Conservation (phyloP, 2,797 vertebrate species). For the Sarcophilus harrisii region DNA sequence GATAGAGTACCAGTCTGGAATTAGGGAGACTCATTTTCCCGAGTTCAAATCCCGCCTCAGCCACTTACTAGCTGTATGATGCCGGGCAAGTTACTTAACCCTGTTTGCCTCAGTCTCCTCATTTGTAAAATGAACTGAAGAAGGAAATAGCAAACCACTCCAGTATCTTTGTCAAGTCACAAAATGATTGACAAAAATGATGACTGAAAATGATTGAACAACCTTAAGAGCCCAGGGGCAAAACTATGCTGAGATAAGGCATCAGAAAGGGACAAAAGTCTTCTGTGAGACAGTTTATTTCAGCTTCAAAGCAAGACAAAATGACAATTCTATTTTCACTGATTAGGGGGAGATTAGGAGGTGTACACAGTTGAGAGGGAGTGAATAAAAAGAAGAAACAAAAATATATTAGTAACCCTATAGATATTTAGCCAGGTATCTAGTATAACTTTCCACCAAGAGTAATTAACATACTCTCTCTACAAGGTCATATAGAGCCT, state of each 20-base stretch:
- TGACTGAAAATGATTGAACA: background rate
- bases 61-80: background rate
- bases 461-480: background rate
- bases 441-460: background rate
- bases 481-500: background rate
- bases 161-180: background rate
- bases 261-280: background rate
- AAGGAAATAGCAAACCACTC: background rate
- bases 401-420: background rate
- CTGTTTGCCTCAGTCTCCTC: background rate
- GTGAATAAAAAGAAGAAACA: background rate
- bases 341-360: background rate
- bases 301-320: background rate
- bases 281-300: background rate
- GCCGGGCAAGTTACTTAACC: background rate
- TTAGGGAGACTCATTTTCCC: background rate
- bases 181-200: background rate
- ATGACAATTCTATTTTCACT: background rate
- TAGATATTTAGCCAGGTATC: background rate
- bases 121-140: background rate
- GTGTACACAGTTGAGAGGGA: background rate
- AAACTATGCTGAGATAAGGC: slow-evolving; percentile 25
- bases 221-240: background rate
- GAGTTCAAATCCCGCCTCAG: too few species aligned
- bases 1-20: background rate